Evolutionary conservation across 2,888 invertebrate genomes (phyloP).

Genomic region (Apeira syringaria): DNA sequence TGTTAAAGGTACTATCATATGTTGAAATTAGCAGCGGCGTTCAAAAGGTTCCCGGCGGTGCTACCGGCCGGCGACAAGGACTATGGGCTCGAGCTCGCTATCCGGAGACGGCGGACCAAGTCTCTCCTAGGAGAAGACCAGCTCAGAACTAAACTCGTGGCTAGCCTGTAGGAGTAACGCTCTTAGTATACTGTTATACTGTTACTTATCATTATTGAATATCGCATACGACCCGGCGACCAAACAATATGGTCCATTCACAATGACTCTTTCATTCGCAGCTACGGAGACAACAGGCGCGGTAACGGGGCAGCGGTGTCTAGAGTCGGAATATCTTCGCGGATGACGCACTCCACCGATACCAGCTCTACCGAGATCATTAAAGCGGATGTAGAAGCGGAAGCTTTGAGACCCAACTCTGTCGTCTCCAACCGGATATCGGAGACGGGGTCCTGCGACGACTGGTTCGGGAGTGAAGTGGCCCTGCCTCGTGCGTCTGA

Average conservation of each 20-base stretch:
- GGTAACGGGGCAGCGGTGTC: constrained; percentile 8
- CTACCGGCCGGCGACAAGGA: constrained; percentile 51
- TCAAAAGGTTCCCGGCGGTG: constrained; percentile 58
- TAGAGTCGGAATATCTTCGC: constrained; percentile 29
- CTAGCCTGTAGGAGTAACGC: constrained; percentile 54
- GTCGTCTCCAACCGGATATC: constrained; percentile 43
- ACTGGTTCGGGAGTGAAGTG: constrained; percentile 63
- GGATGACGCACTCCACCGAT: constrained; percentile 34
- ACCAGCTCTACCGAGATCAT: constrained; percentile 39
- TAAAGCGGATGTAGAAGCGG: constrained; percentile 27
- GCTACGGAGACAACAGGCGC: constrained; percentile 51
- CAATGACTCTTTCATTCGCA: constrained; percentile 35
- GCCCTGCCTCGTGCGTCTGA: constrained; percentile 64
- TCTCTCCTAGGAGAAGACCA: constrained; percentile 69
- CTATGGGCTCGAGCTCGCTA: constrained; percentile 70
- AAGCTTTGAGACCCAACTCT: constrained; percentile 37
- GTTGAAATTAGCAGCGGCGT: constrained; percentile 61
- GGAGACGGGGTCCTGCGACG: constrained; percentile 58
- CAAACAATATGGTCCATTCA: too few relatives aligned
- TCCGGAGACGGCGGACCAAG: constrained; percentile 73
- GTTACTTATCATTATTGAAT: too few relatives aligned
- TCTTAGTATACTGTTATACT: neutral
- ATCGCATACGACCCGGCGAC: too few relatives aligned
- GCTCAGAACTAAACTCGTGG: constrained; percentile 61
- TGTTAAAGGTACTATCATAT: constrained; percentile 61